These are phyloP conservation scores for Polypterus bichir DNA, from an alignment of 2,113 vertebrate species.

Conservation along the genomic window DNA sequence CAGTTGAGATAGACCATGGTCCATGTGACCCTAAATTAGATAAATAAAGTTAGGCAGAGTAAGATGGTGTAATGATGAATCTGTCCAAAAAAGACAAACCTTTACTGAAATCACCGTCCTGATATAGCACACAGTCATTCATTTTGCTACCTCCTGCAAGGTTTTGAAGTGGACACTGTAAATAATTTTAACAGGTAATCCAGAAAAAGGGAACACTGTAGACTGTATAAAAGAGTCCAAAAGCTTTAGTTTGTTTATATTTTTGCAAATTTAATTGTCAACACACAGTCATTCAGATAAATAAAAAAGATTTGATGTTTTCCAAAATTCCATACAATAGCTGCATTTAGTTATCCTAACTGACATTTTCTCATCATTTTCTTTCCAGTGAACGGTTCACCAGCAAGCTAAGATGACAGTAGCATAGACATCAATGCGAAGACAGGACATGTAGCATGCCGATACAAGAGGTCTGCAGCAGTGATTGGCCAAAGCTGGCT, in stretches of 20 bases:
- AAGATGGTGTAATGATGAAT: too few relatives aligned
- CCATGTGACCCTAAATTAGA: too few relatives aligned
- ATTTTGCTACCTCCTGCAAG: too few relatives aligned
- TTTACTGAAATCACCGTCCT: too few relatives aligned
- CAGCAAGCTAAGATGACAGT: constrained; percentile 29
- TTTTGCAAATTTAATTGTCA: neutral
- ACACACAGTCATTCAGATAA: constrained; percentile 22
- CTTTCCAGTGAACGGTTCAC: constrained; percentile 17
- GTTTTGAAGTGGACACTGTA: too few relatives aligned
- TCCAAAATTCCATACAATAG: constrained; percentile 32
- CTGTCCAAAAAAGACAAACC: too few relatives aligned
- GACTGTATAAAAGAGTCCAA: neutral
- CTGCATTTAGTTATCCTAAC: constrained; percentile 30
- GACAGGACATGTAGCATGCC: too few relatives aligned
- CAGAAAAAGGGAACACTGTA: neutral
- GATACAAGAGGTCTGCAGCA: constrained; percentile 14
- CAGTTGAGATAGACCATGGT: too few relatives aligned
- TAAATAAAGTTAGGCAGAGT: too few relatives aligned
- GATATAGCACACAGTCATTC: too few relatives aligned
- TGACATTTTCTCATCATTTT: constrained; percentile 3
- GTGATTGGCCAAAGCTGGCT: neutral
- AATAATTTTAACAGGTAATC: too few relatives aligned
- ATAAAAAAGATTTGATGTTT: constrained; percentile 57
- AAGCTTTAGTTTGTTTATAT: neutral
- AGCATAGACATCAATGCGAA: constrained; percentile 40